These are phyloP conservation scores for Ianthella basta DNA, from an alignment of 37 sponge, comb jelly and placozoan genomes.

Conservation along the genomic window DNA sequence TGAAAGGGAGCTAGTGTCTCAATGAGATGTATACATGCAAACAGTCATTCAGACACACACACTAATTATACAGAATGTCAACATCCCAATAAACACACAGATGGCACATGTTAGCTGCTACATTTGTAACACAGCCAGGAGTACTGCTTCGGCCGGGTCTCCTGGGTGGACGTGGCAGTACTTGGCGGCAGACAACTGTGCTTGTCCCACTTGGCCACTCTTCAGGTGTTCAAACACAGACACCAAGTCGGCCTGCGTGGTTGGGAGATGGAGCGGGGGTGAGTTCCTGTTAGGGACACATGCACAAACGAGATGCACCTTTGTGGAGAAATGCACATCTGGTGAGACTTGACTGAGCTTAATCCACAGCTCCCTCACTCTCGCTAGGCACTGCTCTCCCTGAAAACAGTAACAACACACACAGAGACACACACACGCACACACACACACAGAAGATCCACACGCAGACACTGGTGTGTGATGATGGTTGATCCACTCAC, in stretches of 20 bases:
- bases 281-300: not conserved
- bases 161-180: slow-evolving; percentile 2
- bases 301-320: not conserved
- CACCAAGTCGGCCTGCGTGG: not conserved
- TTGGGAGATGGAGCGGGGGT: no score
- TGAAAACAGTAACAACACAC: not conserved
- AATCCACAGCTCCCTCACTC: slow-evolving; percentile 11
- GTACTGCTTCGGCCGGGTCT: not conserved
- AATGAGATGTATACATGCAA: no score
- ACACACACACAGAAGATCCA: not conserved
- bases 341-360: not conserved
- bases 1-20: no score
- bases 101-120: no score
- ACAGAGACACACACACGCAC: not conserved
- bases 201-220: not conserved
- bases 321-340: not conserved
- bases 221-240: slow-evolving; percentile 11
- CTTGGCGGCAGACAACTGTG: slow-evolving; percentile 16
- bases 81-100: no score
- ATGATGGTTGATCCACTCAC: not conserved
- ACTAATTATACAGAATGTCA: no score
- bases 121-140: not conserved
- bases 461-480: no score
- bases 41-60: no score
- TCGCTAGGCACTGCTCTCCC: not conserved